A percentile compares a stretch with the other conserved stretches of the same genome.
Conservation (phyloP, 92 coral and sea anemone genomes). For the Palythoa grandis region DNA sequence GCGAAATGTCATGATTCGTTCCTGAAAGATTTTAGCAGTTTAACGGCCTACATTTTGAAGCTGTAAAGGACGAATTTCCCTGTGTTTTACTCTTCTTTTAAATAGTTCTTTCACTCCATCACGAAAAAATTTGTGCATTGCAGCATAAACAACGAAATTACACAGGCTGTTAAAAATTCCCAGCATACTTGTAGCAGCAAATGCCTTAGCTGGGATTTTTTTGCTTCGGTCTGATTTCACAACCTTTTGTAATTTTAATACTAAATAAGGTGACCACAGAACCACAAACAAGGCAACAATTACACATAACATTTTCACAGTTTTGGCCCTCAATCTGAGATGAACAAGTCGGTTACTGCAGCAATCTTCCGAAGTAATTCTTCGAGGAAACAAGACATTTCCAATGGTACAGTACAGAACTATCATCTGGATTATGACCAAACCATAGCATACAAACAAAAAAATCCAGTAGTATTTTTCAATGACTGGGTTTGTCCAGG, state of each 20-base stretch:
- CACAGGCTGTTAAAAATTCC: slow-evolving; percentile 36
- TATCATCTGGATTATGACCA: slow-evolving; percentile 29
- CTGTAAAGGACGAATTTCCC: not conserved
- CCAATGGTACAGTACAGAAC: slow-evolving; percentile 22
- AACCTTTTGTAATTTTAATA: slow-evolving; percentile 21
- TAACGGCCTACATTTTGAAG: not conserved
- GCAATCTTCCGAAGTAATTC: not conserved
- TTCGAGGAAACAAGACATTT: slow-evolving; percentile 8
- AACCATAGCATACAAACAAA: slow-evolving; percentile 12
- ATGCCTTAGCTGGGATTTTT: slow-evolving; percentile 7
- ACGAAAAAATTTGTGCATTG: slow-evolving; percentile 34
- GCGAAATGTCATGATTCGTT: not conserved
- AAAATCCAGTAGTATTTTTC: slow-evolving; percentile 38
- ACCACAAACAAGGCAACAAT: slow-evolving; percentile 12
- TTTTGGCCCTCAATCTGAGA: slow-evolving; percentile 14
- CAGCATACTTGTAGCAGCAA: slow-evolving; percentile 35
- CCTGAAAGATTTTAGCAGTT: not conserved
- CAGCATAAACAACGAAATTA: slow-evolving; percentile 38
- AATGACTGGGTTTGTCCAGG: slow-evolving; percentile 5
- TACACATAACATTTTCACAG: slow-evolving; percentile 23
- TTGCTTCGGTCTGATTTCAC: not conserved
- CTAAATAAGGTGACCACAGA: slow-evolving; percentile 36
- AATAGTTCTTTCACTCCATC: slow-evolving; percentile 27
- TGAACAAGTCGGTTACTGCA: not conserved
- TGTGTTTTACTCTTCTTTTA: not conserved